Evolutionary conservation across 2,888 invertebrate species (phyloP).

Genomic region (Leptura quadrifasciata): DNA sequence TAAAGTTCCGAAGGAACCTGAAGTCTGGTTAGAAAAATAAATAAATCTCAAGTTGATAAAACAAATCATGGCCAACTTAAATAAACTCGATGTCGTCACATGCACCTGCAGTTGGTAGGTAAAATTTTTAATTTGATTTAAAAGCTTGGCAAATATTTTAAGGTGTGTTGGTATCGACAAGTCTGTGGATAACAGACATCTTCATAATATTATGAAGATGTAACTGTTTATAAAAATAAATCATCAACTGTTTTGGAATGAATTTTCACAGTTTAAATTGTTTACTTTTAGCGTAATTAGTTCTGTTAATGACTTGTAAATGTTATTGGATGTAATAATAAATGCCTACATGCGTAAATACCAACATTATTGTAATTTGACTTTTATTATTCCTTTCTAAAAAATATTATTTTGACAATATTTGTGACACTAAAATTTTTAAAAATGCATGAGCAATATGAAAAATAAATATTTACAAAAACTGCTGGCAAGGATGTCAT

Average conservation of each 20-base stretch:
- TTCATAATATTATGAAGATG: conserved; percentile 19
- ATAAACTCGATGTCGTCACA: not conserved
- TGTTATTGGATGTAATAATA: no score
- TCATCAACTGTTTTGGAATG: not conserved
- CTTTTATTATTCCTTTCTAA: no score
- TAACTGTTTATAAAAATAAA: conserved; percentile 26
- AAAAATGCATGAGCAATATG: no score
- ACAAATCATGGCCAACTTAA: not conserved
- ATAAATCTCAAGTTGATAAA: conserved; percentile 7
- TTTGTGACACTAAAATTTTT: no score
- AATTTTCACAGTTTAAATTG: not conserved
- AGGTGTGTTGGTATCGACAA: not conserved
- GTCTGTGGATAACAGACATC: conserved; percentile 5
- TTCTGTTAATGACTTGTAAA: no score
- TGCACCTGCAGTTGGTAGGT: not conserved
- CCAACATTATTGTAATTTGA: no score
- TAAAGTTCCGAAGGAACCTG: not conserved
- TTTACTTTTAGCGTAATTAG: no score
- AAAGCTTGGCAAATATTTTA: not conserved
- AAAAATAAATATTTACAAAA: no score
- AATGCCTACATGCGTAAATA: no score
- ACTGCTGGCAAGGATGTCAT: no score
- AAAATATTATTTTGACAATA: no score
- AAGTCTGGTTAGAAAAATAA: not conserved
- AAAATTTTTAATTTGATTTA: conserved; percentile 7